These are phyloP conservation scores for Scalopus aquaticus DNA, from an alignment of 2,113 vertebrate genomes.

Conservation along the genomic window DNA sequence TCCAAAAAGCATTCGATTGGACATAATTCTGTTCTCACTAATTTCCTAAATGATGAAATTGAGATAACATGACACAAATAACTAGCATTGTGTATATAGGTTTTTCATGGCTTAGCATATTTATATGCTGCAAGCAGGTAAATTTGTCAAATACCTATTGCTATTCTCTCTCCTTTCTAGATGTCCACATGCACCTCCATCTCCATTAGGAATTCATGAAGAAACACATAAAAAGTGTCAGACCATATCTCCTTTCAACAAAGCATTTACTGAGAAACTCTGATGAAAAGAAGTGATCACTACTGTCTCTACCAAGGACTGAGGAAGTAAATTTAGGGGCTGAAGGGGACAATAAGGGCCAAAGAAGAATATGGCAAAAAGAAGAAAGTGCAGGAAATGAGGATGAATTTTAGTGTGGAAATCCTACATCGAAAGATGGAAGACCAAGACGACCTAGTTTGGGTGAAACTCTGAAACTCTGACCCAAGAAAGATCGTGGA, in stretches of 20 bases:
- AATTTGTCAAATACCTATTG: not conserved
- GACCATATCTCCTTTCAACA: not conserved
- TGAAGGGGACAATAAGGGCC: too few relatives aligned
- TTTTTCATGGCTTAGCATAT: not conserved
- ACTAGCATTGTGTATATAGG: not conserved
- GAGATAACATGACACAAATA: not conserved
- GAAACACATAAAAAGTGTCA: not conserved
- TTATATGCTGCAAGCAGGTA: not conserved
- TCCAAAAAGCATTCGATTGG: not conserved
- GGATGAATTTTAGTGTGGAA: not conserved
- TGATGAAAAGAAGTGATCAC: not conserved
- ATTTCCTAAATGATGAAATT: constrained; percentile 20
- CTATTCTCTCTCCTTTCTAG: not conserved
- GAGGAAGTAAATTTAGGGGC: not conserved
- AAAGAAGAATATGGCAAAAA: not conserved
- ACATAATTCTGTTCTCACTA: not conserved
- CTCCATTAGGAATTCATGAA: not conserved
- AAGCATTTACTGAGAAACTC: not conserved
- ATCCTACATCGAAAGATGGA: not conserved
- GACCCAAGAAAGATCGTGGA: not conserved
- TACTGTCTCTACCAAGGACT: not conserved
- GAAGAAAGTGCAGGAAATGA: not conserved
- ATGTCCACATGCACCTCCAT: not conserved
- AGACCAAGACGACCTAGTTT: not conserved
- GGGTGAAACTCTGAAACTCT: not conserved